Conservation (phyloP, 2,113 vertebrate genomes). For the Ptychochromis oligacanthus region DNA sequence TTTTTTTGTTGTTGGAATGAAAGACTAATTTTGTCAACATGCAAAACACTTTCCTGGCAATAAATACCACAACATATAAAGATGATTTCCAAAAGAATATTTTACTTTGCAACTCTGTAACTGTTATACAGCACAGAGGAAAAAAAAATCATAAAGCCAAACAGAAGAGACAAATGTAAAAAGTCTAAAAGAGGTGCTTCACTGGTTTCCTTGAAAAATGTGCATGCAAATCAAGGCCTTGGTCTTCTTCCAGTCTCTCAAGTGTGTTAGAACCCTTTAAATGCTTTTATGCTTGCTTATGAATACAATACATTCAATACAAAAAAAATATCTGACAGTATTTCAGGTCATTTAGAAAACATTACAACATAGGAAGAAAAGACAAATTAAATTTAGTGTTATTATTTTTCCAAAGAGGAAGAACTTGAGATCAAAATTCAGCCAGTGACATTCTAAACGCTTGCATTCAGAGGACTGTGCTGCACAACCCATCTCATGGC, state of each 20-base stretch:
- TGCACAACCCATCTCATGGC: not conserved
- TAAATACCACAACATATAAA: constrained; percentile 41
- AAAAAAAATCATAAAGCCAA: not conserved
- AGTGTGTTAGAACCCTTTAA: not conserved
- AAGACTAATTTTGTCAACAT: constrained; percentile 14
- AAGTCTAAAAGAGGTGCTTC: not conserved
- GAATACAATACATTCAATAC: not conserved
- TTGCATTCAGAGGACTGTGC: not conserved
- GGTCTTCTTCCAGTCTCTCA: not conserved
- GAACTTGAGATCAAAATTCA: constrained; percentile 19
- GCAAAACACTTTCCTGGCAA: constrained; percentile 32
- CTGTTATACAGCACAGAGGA: not conserved
- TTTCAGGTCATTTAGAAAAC: constrained; percentile 12
- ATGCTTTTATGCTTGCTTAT: not conserved
- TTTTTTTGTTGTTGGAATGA: constrained; percentile 13
- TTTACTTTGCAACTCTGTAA: constrained; percentile 67
- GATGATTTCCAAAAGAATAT: constrained; percentile 21
- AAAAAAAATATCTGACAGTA: not conserved
- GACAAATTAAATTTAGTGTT: not conserved
- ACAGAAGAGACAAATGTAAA: not conserved
- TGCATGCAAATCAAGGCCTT: constrained; percentile 21
- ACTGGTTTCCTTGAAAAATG: not conserved
- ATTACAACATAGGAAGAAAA: not conserved
- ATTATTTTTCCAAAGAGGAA: constrained; percentile 20
- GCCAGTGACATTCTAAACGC: not conserved